A percentile compares a stretch with the other conserved stretches of the same genome.
Conservation (phyloP, 2,113 vertebrate species). For the Paedocypris sp. region DNA sequence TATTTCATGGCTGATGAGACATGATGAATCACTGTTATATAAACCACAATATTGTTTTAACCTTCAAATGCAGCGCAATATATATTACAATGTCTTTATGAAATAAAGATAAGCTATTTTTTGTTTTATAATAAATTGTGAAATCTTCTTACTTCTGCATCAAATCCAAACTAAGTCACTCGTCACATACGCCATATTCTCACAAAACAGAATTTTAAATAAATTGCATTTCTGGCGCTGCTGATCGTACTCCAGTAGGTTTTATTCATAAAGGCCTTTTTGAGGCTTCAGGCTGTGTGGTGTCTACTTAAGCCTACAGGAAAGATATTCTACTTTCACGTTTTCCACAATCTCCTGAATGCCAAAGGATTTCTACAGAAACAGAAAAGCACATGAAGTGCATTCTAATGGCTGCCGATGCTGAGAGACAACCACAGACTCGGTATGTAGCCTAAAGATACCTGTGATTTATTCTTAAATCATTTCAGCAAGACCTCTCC, state of each 20-base stretch:
- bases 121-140: neutral
- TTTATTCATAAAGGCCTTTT: constrained; percentile 16
- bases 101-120: too few relatives aligned
- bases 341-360: constrained; percentile 45
- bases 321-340: constrained; percentile 42
- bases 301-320: neutral
- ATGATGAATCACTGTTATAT: too few relatives aligned
- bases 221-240: neutral
- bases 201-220: neutral
- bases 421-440: constrained; percentile 35
- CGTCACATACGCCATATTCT: neutral
- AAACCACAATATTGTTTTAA: too few relatives aligned
- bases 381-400: constrained; percentile 24
- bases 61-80: too few relatives aligned
- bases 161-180: neutral
- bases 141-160: too few relatives aligned
- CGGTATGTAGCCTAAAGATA: constrained; percentile 14
- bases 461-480: neutral
- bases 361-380: constrained; percentile 48
- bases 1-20: too few relatives aligned
- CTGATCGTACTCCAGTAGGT: constrained; percentile 6
- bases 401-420: constrained; percentile 40
- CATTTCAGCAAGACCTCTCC: neutral
- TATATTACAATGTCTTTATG: too few relatives aligned
- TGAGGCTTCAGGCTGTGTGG: constrained; percentile 16